Evolutionary conservation across 2,888 invertebrate species (phyloP).

Genomic region (Poecilus cupreus): DNA sequence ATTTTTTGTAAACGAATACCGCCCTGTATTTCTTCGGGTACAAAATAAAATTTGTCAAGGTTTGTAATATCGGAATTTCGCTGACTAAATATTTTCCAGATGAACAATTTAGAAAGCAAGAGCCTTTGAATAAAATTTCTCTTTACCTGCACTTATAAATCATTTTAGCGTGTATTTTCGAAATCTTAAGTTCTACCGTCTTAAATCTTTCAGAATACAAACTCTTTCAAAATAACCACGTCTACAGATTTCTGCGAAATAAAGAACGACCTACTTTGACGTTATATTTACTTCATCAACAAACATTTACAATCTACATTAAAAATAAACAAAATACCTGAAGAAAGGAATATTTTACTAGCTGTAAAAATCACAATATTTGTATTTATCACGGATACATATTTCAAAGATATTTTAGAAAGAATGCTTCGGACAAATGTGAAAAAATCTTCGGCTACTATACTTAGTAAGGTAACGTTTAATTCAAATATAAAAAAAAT

Average conservation of each 20-base stretch:
- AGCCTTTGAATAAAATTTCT: slow-evolving; percentile 25
- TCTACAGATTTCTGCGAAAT: neutral
- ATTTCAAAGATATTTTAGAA: too few relatives aligned
- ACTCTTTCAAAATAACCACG: neutral
- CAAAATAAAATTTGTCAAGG: slow-evolving; percentile 28
- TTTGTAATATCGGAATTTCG: slow-evolving; percentile 29
- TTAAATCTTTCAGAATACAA: slow-evolving; percentile 9
- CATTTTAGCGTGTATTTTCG: slow-evolving; percentile 27
- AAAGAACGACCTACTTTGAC: too few relatives aligned
- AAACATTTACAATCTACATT: too few relatives aligned
- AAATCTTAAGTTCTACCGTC: neutral
- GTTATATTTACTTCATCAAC: too few relatives aligned
- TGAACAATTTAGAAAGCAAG: slow-evolving; percentile 41
- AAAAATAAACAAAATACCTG: too few relatives aligned
- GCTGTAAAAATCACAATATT: too few relatives aligned
- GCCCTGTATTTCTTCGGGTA: neutral
- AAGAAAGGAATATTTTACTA: too few relatives aligned
- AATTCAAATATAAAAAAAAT: too few relatives aligned
- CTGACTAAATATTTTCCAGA: slow-evolving; percentile 36
- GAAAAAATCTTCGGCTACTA: too few relatives aligned
- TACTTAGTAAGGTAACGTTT: too few relatives aligned
- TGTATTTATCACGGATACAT: too few relatives aligned
- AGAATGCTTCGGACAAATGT: too few relatives aligned
- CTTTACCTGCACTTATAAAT: slow-evolving; percentile 28
- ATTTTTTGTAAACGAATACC: neutral